A percentile compares a stretch with the other conserved stretches of the same genome.
Evolutionary conservation across 2,888 invertebrate genomes (phyloP).

Genomic region (Suillia variegata): DNA sequence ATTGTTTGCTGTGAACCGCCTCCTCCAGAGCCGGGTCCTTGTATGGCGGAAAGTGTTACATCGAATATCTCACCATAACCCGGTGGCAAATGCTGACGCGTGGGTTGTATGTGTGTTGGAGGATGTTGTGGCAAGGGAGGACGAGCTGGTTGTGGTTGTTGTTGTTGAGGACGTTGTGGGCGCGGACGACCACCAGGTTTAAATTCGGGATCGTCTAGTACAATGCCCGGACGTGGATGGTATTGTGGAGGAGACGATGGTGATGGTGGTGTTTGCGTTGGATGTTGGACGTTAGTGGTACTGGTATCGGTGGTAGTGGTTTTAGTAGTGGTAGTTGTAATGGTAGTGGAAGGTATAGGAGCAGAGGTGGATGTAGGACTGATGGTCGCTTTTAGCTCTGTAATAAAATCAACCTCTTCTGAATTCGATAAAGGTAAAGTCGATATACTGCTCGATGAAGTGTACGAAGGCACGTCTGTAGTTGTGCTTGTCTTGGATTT

Average conservation of each 20-base stretch:
- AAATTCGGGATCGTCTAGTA: constrained; percentile 82
- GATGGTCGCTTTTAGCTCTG: constrained; percentile 34
- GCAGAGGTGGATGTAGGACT: constrained; percentile 32
- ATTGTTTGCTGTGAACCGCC: constrained; percentile 60
- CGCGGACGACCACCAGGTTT: constrained; percentile 66
- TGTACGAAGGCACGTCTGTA: not conserved
- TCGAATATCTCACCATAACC: constrained; percentile 83
- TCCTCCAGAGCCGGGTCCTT: constrained; percentile 72
- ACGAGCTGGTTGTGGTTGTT: constrained; percentile 50
- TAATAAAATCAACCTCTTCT: constrained; percentile 22
- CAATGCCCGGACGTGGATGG: constrained; percentile 82
- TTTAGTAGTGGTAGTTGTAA: constrained; percentile 36
- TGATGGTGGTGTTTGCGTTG: constrained; percentile 29
- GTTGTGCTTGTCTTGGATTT: no score
- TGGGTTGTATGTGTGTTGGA: constrained; percentile 58
- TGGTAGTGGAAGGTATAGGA: constrained; percentile 33
- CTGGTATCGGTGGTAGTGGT: constrained; percentile 33
- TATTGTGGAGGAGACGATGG: constrained; percentile 62
- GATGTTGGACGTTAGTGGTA: constrained; percentile 29
- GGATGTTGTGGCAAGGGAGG: constrained; percentile 48
- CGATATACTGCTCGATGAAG: constrained; percentile 30
- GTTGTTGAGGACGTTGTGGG: constrained; percentile 45
- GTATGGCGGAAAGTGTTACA: constrained; percentile 85
- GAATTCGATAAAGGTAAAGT: constrained; percentile 21
- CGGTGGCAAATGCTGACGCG: constrained; percentile 60